Base-by-base conservation (phyloP, 2,888 invertebrate genomes). In the Bibio marci region DNA sequence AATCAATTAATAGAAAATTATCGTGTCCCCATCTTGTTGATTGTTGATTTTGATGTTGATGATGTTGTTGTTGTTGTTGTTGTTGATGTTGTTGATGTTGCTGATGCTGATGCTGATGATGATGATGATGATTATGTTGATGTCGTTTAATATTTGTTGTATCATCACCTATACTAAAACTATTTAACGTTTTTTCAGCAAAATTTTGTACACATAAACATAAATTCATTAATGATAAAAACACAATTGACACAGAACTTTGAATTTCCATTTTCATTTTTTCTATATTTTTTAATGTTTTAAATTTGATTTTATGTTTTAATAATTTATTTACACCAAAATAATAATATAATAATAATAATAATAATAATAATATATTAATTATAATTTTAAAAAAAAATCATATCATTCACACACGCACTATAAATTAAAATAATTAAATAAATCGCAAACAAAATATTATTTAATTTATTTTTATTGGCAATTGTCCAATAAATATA, bases 1-100 rank as follows among this genome's bases (percentile, higher is more conserved):
- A 63, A 50, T 79, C 78, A 15, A 67, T 70, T 54, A 76, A 66
- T 45, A 77, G 62, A 57, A 80, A 79, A 56, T 77, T 71, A 37
- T 64, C 60, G 38, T 66, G 31, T 19, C 34, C 32, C 13, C 15
- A 32, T 32, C 61, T 45, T 22, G 22, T 6, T 6, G 4, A 22
- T 22, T 22, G 22, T 8, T 22, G 15, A 6, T 35, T 10, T 26
- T 15, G 26, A 7, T 17, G 14, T 17, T 3, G 3, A 15, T 35
- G 28, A 10, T 35, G 26, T 27, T 12, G n/a, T 3, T 14, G 26
- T 26, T 13, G 14, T 26, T 13, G n/a, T 18, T 14, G n/a, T 22
- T 13, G n/a, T 4, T 17, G 28, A 19, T 37, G 25, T 7, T 25
- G 25, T 18, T 26, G 25, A 26, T 26, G 8, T 3, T 33, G n/a